Evolutionary conservation across 1,140 invertebrate genomes (phyloP).

Genomic region (Drosophila leontia): DNA sequence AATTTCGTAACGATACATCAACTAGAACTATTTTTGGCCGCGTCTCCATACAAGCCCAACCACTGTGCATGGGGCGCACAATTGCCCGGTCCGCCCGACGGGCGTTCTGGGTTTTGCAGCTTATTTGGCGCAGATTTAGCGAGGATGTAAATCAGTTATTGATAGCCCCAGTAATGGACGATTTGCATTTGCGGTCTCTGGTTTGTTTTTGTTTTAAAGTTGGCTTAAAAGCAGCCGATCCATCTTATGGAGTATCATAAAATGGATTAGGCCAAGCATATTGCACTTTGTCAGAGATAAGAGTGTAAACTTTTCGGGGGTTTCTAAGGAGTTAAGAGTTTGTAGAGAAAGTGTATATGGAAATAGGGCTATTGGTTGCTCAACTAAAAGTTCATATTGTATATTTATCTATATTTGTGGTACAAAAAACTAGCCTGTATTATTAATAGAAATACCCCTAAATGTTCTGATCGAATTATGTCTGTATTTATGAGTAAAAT

Average conservation of each 20-base stretch:
- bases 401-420: no score
- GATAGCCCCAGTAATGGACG: slow-evolving; percentile 75
- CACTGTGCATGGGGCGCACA: slow-evolving; percentile 10
- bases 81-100: slow-evolving; percentile 16
- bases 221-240: slow-evolving; percentile 19
- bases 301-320: not conserved
- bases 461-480: not conserved
- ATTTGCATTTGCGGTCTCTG: slow-evolving; percentile 49
- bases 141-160: slow-evolving; percentile 80
- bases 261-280: slow-evolving; percentile 2
- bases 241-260: not conserved
- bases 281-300: slow-evolving; percentile 1
- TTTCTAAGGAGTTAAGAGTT: not conserved
- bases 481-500: no score
- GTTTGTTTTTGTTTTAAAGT: slow-evolving; percentile 4
- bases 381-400: no score
- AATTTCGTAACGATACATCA: no score
- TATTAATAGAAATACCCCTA: not conserved
- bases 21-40: no score
- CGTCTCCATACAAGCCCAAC: no score
- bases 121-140: slow-evolving; percentile 64
- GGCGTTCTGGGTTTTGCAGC: slow-evolving; percentile 21
- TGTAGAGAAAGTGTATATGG: not conserved
- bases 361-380: not conserved
- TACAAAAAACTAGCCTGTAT: no score